Conservation (phyloP, 2,113 vertebrate genomes). For the Erythrolamprus reginae region DNA sequence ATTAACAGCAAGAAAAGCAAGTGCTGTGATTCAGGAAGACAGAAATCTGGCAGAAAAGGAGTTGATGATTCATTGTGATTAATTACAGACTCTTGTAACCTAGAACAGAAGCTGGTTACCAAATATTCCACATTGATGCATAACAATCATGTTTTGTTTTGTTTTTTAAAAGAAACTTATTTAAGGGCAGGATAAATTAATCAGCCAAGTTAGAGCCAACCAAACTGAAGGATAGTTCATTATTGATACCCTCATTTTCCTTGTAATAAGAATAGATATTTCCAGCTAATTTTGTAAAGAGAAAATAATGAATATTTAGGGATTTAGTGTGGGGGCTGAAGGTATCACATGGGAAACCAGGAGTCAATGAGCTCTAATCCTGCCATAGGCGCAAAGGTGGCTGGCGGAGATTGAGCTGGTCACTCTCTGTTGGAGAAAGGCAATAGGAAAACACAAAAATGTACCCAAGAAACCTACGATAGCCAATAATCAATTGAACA, state of each 20-base stretch:
- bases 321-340: too few species aligned
- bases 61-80: not conserved
- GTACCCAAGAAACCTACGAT: too few species aligned
- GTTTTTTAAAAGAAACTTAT: not conserved
- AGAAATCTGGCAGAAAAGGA: not conserved
- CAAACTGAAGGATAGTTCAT: not conserved
- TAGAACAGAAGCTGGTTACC: not conserved
- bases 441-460: too few species aligned
- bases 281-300: not conserved
- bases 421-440: too few species aligned
- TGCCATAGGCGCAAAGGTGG: too few species aligned
- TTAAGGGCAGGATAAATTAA: not conserved
- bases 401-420: too few species aligned
- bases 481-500: too few species aligned
- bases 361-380: too few species aligned
- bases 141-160: not conserved
- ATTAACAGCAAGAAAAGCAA: not conserved
- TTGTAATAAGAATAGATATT: not conserved
- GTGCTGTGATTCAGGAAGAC: not conserved
- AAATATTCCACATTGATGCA: not conserved
- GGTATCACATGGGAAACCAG: too few species aligned
- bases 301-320: not conserved
- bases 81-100: not conserved
- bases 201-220: not conserved
- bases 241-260: not conserved